phyloP scores from a whole-genome alignment of 2,113 vertebrate species.

The Atherinomorus stipes region DNA sequence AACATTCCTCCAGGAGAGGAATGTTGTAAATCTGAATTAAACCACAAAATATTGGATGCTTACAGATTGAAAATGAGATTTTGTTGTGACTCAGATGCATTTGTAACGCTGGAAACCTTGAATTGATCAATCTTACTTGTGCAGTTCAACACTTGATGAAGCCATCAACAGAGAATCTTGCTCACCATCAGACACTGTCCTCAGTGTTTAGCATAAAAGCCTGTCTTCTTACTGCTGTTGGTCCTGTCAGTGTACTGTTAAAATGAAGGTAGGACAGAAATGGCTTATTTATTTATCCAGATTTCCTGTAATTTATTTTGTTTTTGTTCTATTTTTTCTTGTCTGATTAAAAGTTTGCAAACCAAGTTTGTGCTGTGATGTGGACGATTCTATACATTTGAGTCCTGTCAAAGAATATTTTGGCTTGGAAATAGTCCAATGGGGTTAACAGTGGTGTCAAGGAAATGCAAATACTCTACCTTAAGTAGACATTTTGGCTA shows the following conservation, averaged over 20 bases:
- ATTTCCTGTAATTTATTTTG: conserved; percentile 77
- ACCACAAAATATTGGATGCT: too few relatives aligned
- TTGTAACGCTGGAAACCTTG: not conserved
- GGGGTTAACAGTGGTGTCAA: too few relatives aligned
- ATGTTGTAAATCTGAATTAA: not conserved
- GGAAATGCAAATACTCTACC: too few relatives aligned
- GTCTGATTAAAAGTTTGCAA: conserved; percentile 70
- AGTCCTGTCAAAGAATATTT: too few relatives aligned
- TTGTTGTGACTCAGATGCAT: not conserved
- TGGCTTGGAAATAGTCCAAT: too few relatives aligned
- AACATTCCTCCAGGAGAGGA: conserved; percentile 11
- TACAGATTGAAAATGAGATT: too few relatives aligned
- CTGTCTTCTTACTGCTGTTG: conserved; percentile 45
- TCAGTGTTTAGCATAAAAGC: conserved; percentile 10
- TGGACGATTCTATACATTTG: not conserved
- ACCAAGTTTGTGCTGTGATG: not conserved
- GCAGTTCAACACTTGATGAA: not conserved
- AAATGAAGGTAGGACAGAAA: conserved; percentile 48
- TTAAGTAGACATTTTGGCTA: too few relatives aligned
- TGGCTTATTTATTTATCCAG: conserved; percentile 69
- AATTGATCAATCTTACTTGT: not conserved
- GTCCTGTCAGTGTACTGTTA: conserved; percentile 49
- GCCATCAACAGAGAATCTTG: not conserved
- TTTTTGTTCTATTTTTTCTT: conserved; percentile 46
- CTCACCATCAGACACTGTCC: not conserved